Evolutionary conservation across 2,113 vertebrate species (phyloP).

Genomic region (Smithornis capensis): DNA sequence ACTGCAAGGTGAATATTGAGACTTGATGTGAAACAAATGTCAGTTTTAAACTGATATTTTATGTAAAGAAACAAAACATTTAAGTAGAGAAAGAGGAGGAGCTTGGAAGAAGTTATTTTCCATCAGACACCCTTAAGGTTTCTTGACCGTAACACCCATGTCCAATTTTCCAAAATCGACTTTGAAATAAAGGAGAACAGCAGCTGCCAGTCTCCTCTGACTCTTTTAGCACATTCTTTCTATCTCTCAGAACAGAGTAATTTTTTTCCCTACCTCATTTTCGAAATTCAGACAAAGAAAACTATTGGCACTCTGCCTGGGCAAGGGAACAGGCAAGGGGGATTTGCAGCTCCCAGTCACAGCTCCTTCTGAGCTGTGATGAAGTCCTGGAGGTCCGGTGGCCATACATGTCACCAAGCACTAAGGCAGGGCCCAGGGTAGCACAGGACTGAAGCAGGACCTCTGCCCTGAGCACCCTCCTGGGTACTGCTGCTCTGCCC

Average conservation of each 20-base stretch:
- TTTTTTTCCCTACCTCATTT: neutral
- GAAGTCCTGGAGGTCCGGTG: neutral
- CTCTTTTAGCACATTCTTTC: neutral
- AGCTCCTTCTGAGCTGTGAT: rapidly evolving
- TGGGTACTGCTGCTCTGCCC: neutral
- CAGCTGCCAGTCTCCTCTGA: neutral
- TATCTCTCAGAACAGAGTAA: neutral
- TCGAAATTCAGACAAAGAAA: neutral
- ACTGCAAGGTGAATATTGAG: neutral
- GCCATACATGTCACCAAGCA: neutral
- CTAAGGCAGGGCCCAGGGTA: neutral
- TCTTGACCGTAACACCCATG: rapidly evolving
- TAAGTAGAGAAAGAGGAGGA: neutral
- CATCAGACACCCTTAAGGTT: neutral
- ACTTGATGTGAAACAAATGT: constrained; percentile 25
- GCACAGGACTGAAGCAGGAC: neutral
- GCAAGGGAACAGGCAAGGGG: neutral
- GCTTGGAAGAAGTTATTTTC: neutral
- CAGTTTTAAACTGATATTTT: neutral
- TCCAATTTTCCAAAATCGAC: neutral
- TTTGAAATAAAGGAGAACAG: neutral
- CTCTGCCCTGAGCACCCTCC: neutral
- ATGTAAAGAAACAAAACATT: neutral
- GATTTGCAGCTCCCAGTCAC: neutral
- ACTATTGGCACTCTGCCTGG: rapidly evolving